phyloP scores from a whole-genome alignment of 2,113 vertebrate genomes.

The Lampris incognitus region DNA sequence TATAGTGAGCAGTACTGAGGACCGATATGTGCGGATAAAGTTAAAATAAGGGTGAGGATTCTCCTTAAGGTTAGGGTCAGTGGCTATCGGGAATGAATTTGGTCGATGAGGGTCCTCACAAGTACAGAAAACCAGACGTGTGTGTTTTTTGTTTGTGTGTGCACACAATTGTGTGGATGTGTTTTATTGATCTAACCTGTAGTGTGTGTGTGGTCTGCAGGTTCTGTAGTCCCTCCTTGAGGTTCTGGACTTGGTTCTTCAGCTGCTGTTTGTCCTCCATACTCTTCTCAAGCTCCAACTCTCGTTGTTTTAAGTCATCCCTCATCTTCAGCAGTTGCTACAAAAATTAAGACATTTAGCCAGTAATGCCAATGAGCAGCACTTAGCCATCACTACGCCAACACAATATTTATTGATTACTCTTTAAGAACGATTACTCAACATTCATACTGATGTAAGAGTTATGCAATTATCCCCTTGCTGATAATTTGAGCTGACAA shows the following conservation, averaged over 20 bases:
- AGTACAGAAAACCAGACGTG: too few relatives aligned
- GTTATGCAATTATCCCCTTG: slow-evolving; percentile 10
- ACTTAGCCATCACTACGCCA: slow-evolving; percentile 15
- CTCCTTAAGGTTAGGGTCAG: too few relatives aligned
- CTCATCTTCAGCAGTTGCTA: slow-evolving; percentile 94
- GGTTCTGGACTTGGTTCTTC: slow-evolving; percentile 87
- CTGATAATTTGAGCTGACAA: too few relatives aligned
- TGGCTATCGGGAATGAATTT: too few relatives aligned
- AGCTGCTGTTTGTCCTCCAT: slow-evolving; percentile 91
- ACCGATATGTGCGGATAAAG: too few relatives aligned
- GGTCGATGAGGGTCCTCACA: too few relatives aligned
- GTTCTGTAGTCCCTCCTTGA: slow-evolving; percentile 89
- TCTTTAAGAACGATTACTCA: slow-evolving; percentile 15
- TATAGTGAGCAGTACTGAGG: too few relatives aligned
- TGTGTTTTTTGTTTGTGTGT: too few relatives aligned
- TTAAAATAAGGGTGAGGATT: too few relatives aligned
- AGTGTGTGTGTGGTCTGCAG: slow-evolving; percentile 63
- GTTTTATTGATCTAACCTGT: slow-evolving; percentile 65
- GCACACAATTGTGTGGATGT: not conserved
- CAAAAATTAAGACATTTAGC: slow-evolving; percentile 38
- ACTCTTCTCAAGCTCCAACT: slow-evolving; percentile 90
- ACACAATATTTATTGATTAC: not conserved
- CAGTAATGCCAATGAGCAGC: slow-evolving; percentile 22
- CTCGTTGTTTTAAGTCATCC: slow-evolving; percentile 91
- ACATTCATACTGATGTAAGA: slow-evolving; percentile 17